Evolutionary conservation across 2,113 vertebrate species (phyloP).

Genomic region (Ammodramus savannarum): DNA sequence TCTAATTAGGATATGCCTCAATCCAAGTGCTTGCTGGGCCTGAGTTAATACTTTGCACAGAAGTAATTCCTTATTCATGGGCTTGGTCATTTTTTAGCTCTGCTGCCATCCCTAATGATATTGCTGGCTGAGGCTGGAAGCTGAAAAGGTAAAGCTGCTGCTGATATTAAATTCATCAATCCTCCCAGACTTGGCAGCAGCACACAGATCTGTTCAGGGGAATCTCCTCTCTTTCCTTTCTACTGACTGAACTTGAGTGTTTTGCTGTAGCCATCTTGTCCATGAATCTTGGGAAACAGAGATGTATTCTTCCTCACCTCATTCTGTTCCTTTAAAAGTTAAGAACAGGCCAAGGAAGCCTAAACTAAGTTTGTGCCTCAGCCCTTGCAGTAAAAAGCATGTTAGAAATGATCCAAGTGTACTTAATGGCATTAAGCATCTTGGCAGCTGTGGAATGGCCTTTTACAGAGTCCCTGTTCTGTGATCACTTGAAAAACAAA

Average conservation of each 20-base stretch:
- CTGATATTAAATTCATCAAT: constrained; percentile 40
- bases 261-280: not conserved
- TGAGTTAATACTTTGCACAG: constrained; percentile 4
- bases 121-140: not conserved
- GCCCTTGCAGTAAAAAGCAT: not conserved
- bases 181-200: not conserved
- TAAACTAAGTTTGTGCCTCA: not conserved
- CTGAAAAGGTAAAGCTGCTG: constrained; percentile 15
- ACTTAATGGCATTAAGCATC: not conserved
- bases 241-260: not conserved
- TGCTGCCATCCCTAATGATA: not conserved
- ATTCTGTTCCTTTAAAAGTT: not conserved
- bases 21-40: not conserved
- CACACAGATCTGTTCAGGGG: not conserved
- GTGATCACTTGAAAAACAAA: not conserved
- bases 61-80: constrained; percentile 20
- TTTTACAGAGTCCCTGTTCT: not conserved
- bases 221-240: not conserved
- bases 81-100: constrained; percentile 8
- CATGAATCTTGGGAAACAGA: not conserved
- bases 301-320: not conserved
- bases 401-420: not conserved
- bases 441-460: not conserved
- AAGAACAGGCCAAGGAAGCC: not conserved
- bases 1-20: not conserved